Evolutionary conservation across 2,888 invertebrate genomes (phyloP).

Genomic region (Caenorhabditis wallacei): DNA sequence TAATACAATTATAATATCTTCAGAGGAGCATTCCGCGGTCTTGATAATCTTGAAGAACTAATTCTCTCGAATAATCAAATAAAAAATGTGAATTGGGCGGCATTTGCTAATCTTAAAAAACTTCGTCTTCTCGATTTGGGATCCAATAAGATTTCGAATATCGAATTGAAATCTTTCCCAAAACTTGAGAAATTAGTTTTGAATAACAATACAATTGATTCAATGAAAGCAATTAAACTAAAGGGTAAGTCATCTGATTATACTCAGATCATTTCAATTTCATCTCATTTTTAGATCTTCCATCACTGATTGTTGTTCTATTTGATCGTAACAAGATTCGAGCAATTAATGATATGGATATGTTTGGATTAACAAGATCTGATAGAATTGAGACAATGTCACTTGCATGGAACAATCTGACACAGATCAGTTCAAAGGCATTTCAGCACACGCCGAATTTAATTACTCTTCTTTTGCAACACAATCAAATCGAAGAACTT

Average conservation of each 20-base stretch:
- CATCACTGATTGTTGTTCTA: conserved; percentile 70
- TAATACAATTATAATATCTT: not conserved
- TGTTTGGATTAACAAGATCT: conserved; percentile 69
- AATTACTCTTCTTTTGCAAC: conserved; percentile 64
- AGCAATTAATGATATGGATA: conserved; percentile 75
- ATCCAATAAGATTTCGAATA: conserved; percentile 80
- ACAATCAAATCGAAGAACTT: conserved; percentile 67
- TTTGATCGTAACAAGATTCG: conserved; percentile 76
- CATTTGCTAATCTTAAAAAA: conserved; percentile 75
- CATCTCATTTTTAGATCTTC: conserved; percentile 63
- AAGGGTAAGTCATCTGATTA: conserved; percentile 43
- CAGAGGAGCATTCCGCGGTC: conserved; percentile 78
- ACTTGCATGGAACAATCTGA: conserved; percentile 72
- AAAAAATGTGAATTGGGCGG: conserved; percentile 71
- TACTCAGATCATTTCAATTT: not conserved
- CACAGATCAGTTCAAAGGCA: conserved; percentile 58
- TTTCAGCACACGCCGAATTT: conserved; percentile 64
- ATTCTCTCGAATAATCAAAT: conserved; percentile 79
- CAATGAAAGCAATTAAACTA: conserved; percentile 67
- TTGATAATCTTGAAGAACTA: conserved; percentile 81
- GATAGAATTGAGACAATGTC: conserved; percentile 65
- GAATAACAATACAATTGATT: conserved; percentile 79
- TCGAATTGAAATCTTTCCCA: conserved; percentile 68
- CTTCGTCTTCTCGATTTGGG: conserved; percentile 83
- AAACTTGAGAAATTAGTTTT: conserved; percentile 78